A percentile compares a stretch with the other conserved stretches of the same genome.
These are phyloP conservation scores for Calypte anna DNA, from an alignment of 2,113 vertebrate species.

Conservation along the genomic window DNA sequence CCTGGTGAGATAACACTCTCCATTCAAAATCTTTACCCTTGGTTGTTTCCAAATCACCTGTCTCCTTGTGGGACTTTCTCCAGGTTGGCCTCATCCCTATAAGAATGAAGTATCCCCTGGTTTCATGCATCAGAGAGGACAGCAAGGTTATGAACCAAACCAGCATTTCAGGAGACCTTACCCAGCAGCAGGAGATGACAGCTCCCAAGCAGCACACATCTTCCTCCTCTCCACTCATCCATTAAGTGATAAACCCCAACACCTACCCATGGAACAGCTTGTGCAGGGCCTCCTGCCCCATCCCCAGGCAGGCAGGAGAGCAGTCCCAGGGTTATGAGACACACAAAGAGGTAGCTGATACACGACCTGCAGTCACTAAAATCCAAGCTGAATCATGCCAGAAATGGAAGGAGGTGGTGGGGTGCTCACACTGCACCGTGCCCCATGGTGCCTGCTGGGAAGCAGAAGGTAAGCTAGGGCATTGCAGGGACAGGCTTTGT, in stretches of 20 bases:
- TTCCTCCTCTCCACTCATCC: background rate
- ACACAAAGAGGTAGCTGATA: rapidly evolving
- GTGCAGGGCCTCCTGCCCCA: background rate
- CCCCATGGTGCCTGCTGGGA: background rate
- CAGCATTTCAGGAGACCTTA: background rate
- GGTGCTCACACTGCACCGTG: background rate
- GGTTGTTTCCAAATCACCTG: background rate
- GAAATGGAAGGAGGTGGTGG: background rate
- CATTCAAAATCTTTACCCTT: background rate
- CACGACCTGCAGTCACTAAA: conserved; percentile 61
- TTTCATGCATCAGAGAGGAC: background rate
- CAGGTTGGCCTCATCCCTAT: background rate
- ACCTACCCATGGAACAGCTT: rapidly evolving
- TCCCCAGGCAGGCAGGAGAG: background rate
- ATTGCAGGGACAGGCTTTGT: background rate
- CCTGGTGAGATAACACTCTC: background rate
- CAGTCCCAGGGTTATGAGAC: background rate
- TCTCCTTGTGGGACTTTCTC: background rate
- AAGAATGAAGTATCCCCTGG: background rate
- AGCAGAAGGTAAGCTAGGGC: conserved; percentile 12
- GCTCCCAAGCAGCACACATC: background rate
- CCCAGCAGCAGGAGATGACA: background rate
- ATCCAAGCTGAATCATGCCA: conserved; percentile 50
- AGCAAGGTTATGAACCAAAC: background rate
- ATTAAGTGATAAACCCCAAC: background rate